These are phyloP conservation scores for Cottus gobio DNA, from an alignment of 2,113 vertebrate genomes.

Conservation along the genomic window DNA sequence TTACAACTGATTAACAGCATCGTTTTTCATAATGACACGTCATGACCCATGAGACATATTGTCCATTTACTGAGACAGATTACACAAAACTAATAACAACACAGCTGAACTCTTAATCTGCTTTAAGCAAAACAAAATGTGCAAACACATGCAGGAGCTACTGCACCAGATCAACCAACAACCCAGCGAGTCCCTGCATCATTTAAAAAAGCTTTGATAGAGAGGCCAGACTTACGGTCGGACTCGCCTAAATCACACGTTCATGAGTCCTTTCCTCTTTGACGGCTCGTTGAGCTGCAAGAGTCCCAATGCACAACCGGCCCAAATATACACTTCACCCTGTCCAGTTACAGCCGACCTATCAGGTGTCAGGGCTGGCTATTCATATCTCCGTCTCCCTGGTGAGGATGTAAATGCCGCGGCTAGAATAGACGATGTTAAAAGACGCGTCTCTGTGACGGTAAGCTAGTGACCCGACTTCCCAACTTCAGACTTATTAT, in stretches of 20 bases:
- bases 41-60: not conserved
- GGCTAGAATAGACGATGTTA: conserved; percentile 49
- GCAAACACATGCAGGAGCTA: conserved; percentile 41
- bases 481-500: not conserved
- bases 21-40: not conserved
- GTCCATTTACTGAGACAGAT: conserved; percentile 5
- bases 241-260: conserved; percentile 42
- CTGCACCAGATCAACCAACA: conserved; percentile 7
- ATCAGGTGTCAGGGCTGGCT: conserved; percentile 80
- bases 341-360: conserved; percentile 52
- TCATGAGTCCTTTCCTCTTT: conserved; percentile 51
- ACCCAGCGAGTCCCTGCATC: conserved; percentile 24
- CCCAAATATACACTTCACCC: conserved; percentile 73
- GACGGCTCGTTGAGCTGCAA: conserved; percentile 33
- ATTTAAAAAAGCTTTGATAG: conserved; percentile 37
- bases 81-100: conserved; percentile 26
- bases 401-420: conserved; percentile 64
- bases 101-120: not conserved
- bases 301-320: conserved; percentile 24
- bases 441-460: conserved; percentile 30
- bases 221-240: conserved; percentile 56
- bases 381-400: conserved; percentile 82
- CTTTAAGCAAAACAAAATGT: conserved; percentile 1
- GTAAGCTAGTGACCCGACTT: conserved; percentile 29
- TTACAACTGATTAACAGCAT: conserved; percentile 7